Conservation (phyloP, 1,140 invertebrate species). For the Drosophila athabasca region DNA sequence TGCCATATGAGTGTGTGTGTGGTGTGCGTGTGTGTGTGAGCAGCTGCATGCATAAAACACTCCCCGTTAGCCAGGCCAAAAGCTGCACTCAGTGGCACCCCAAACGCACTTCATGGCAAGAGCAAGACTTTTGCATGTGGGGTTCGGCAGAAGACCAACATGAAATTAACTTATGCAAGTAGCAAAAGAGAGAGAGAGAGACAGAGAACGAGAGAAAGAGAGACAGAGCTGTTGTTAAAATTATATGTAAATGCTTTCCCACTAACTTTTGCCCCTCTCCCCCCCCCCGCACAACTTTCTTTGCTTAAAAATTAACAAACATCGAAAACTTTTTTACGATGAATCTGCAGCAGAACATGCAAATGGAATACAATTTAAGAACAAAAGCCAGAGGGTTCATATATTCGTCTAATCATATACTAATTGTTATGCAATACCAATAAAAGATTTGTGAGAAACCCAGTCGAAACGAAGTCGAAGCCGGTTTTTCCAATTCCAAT, state of each 20-base stretch:
- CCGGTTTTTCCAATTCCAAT: too few relatives aligned
- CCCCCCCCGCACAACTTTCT: slow-evolving; percentile 27
- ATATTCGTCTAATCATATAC: too few relatives aligned
- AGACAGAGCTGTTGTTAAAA: slow-evolving; percentile 30
- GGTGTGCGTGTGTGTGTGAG: too few relatives aligned
- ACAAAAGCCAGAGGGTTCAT: too few relatives aligned
- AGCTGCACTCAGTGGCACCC: slow-evolving; percentile 60
- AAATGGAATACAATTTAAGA: slow-evolving; percentile 19
- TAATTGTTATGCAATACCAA: too few relatives aligned
- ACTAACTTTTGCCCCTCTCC: slow-evolving; percentile 38
- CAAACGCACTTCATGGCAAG: slow-evolving; percentile 18
- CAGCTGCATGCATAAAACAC: slow-evolving; percentile 73
- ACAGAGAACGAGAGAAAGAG: background rate
- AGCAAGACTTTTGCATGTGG: slow-evolving; percentile 11
- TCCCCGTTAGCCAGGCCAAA: slow-evolving; percentile 36
- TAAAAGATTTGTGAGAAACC: too few relatives aligned
- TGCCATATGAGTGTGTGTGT: background rate
- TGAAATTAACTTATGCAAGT: slow-evolving; percentile 79
- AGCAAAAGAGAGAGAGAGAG: slow-evolving; percentile 34
- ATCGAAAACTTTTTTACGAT: background rate
- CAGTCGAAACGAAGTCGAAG: too few relatives aligned
- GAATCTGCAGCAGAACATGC: too few relatives aligned
- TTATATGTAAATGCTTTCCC: slow-evolving; percentile 57
- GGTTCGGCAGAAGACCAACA: slow-evolving; percentile 65
- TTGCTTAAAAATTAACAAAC: slow-evolving; percentile 70